Evolutionary conservation across 2,113 vertebrate genomes (phyloP), one percentile per base, ranked within the genome.

Genomic region (Passerina amoena): DNA sequence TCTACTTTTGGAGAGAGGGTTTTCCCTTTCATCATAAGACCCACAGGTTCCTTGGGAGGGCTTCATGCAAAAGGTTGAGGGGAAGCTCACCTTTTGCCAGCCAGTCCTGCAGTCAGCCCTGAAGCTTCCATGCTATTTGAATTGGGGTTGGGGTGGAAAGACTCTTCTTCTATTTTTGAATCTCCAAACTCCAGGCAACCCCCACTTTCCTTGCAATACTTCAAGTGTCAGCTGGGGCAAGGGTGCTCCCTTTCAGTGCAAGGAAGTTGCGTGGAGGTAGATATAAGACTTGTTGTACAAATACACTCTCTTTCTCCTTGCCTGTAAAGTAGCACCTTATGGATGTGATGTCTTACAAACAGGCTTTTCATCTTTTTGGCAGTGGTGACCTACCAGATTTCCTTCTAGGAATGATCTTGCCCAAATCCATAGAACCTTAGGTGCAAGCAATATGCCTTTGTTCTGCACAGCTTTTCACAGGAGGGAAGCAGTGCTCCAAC

Each of bases 351-450:
- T 69, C 82, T 91, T 93, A 82, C 79, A 85, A 90, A 31, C 24
- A 57, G 42, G 38, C n/a, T 80, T 93, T 94, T 90, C 82, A 50
- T 90, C 63, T 90, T 82, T 88, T 90, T 97, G 94, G 85, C 96
- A 95, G 75, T 5, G 0, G 1, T 54, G 24, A 6, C 38, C 76
- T 78, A 66, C 56, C 88, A 96, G 86, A 93, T 95, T 94, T 96
- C 60, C 47, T 93, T 94, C 88, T 92, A 95, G 92, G 88, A 96
- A 93, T 5, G 44, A 44, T 90, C 59, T 81, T 54, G 56, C 91
- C 31, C 72, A 88, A 94, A 88, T 73, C 71, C 51, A 9, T 65
- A 68, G 59, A 71, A 61, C 10, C 44, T 88, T 76, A 35, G 31
- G 16, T 4, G 6, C 30, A 38, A 81, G 64, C 50, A 53, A 4